Base-by-base conservation (phyloP, 2,797 vertebrate species). In the Anas acuta region DNA sequence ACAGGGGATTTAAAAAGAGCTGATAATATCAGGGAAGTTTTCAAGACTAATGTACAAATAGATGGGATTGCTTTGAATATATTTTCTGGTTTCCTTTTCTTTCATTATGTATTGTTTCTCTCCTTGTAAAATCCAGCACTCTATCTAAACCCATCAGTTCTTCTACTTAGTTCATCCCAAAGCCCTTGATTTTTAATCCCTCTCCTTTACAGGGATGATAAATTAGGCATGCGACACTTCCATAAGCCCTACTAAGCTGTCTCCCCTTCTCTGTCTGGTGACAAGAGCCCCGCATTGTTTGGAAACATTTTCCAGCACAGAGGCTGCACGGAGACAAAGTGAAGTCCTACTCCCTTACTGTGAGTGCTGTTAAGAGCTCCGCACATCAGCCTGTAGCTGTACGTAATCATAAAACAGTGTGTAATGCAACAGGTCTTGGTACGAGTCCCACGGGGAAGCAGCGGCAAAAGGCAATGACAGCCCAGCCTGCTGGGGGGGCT, bases 181-280 rank as follows among this genome's bases (percentile, higher is more conserved):
- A 93, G 8, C 15, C 58, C 87, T 84, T 79, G 60, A 71, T 73
- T 84, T 93, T 91, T 83, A 95, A 83, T 94, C 16, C 35, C 5
- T 56, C 41, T 54, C 53, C n/a, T 74, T 87, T 73, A 54, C 30
- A 64, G 18, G 20, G 25, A 22, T 84, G 20, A 58, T 13, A 91
- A 67, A 82, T 79, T 8, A 80, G 23, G 25, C 21, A 2, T 32
- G n/a, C 2, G 67, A 49, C 28, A 62, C 43, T 74, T 65, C 49
- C 61, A 53, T 69, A 60, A 96, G 0, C 11, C 35, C 53, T 84
- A 43, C 20, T 88, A 64, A 90, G 86, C 66, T 86, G 17, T 61
- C 30, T 23, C 13, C 2, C 17, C 13, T 21, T 25, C 54, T 19
- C 56, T 75, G 37, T 23, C 70, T 79, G 35, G 26, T 83, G 54